phyloP scores from a whole-genome alignment of 1,140 invertebrate species.

The Akabosia matsudoensis region DNA sequence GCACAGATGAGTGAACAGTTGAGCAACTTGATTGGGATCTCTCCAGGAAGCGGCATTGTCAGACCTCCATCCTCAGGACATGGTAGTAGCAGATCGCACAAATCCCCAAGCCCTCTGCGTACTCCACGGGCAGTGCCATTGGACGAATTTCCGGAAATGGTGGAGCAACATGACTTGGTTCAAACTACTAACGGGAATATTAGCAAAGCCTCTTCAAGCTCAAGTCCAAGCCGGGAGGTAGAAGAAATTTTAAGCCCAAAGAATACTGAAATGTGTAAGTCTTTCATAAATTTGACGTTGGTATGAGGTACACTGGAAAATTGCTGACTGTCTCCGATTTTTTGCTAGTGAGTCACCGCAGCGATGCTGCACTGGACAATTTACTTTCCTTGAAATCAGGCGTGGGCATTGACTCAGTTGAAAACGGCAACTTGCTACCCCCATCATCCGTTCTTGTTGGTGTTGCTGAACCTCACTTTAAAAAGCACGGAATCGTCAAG shows the following conservation, averaged over 20 bases:
- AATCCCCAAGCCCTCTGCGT: not conserved
- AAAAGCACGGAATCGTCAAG: not conserved
- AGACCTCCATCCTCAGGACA: not conserved
- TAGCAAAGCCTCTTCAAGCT: constrained; percentile 43
- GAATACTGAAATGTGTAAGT: constrained; percentile 30
- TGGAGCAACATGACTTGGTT: not conserved
- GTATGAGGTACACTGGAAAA: not conserved
- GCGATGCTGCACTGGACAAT: constrained; percentile 5
- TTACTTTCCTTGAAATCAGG: not conserved
- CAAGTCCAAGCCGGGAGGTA: constrained; percentile 79
- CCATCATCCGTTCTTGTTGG: not conserved
- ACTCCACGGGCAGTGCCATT: not conserved
- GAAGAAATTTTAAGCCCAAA: constrained; percentile 67
- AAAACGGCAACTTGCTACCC: constrained; percentile 15
- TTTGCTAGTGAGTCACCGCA: constrained; percentile 17
- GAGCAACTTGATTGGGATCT: constrained; percentile 27
- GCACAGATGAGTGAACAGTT: constrained; percentile 29
- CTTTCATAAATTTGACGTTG: not conserved
- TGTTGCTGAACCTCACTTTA: not conserved
- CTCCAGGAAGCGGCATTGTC: not conserved
- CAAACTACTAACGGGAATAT: constrained; percentile 32
- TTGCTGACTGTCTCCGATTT: not conserved
- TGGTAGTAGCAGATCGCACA: not conserved
- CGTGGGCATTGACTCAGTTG: not conserved
- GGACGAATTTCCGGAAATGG: not conserved